Conservation (phyloP, 2,113 vertebrate species). For the Hystrix cristata region DNA sequence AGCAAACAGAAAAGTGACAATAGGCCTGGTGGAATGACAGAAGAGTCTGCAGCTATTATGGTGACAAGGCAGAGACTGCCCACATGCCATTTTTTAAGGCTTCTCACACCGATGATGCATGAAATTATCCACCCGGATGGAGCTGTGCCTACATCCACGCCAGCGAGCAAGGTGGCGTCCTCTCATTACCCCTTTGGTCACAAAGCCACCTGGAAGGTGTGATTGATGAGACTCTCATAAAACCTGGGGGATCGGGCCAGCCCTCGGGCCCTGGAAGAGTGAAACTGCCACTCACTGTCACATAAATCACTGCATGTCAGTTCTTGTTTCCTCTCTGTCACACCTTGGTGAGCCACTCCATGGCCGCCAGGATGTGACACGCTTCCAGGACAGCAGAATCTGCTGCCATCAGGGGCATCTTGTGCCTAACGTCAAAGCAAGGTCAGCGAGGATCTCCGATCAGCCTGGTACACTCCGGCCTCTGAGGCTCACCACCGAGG, state of each 20-base stretch:
- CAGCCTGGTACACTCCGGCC: background rate
- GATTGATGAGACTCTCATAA: conserved; percentile 55
- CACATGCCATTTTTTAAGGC: conserved; percentile 64
- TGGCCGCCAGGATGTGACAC: rapidly evolving
- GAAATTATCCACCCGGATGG: conserved; percentile 78
- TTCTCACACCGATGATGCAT: conserved; percentile 77
- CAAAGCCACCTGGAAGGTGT: conserved; percentile 75
- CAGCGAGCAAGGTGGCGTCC: conserved; percentile 59
- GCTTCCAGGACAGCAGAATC: background rate
- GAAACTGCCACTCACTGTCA: conserved; percentile 71
- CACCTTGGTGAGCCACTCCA: background rate
- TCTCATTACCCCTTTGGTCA: conserved; percentile 80
- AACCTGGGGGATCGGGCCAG: background rate
- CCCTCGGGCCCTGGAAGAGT: background rate
- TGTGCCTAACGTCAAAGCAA: conserved; percentile 32
- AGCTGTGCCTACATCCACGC: conserved; percentile 62
- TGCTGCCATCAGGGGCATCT: background rate
- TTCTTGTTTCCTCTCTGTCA: conserved; percentile 18
- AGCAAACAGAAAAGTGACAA: conserved; percentile 82
- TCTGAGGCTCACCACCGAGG: conserved; percentile 45
- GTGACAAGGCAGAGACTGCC: conserved; percentile 72
- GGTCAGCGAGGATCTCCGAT: conserved; percentile 55
- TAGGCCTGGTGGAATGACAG: conserved; percentile 69
- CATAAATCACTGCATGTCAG: conserved; percentile 76
- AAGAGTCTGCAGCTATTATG: conserved; percentile 62